phyloP scores from a whole-genome alignment of 2,113 vertebrate species.

The Albula glossodonta region DNA sequence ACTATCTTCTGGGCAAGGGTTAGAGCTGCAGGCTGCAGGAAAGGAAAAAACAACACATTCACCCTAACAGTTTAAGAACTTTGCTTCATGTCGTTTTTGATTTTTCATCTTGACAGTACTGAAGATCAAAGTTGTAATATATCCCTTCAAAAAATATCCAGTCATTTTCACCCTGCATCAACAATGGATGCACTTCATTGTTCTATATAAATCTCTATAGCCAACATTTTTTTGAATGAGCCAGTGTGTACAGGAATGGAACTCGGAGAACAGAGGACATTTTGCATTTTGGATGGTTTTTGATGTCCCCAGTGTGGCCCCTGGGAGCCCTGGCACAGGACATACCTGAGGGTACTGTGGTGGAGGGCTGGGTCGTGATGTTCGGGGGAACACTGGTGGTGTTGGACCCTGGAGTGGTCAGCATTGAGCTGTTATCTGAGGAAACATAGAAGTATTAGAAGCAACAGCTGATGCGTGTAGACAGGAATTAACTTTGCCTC shows the following conservation, averaged over 20 bases:
- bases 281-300: too few relatives aligned
- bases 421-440: neutral
- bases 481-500: neutral
- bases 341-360: neutral
- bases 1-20: conserved; percentile 53
- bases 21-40: conserved; percentile 57
- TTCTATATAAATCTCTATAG: too few relatives aligned
- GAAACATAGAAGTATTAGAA: neutral
- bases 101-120: too few relatives aligned
- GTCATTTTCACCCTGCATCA: neutral
- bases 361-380: conserved; percentile 20
- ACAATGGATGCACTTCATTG: neutral
- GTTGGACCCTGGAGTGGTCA: conserved; percentile 8
- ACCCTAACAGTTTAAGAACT: neutral
- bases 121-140: neutral
- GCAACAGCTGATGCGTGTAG: neutral
- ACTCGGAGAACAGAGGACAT: too few relatives aligned
- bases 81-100: too few relatives aligned
- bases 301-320: too few relatives aligned
- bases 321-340: neutral
- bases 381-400: conserved; percentile 25
- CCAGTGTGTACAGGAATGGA: too few relatives aligned
- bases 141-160: neutral
- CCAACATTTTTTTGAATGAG: too few relatives aligned
- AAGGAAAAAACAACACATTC: conserved; percentile 10